Evolutionary conservation across 2,113 vertebrate genomes (phyloP), one percentile per base, ranked within the genome.

Genomic region (Lampris incognitus): DNA sequence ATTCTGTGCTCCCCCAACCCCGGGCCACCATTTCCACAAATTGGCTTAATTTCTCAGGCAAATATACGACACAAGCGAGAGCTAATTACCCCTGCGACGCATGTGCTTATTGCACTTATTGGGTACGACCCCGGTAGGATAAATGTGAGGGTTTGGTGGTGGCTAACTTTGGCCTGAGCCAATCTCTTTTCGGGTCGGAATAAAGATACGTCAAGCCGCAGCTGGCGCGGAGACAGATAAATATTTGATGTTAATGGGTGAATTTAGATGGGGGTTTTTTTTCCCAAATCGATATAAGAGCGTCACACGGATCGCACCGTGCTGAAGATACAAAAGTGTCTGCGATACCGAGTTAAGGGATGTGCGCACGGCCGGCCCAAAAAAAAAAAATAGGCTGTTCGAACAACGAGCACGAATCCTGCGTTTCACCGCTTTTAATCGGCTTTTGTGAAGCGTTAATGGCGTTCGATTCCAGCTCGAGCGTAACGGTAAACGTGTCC

Each of bases 31-130:
- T 93, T 94, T 91, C 85, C 91, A 85, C 89, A 93, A 94, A 94
- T 94, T 93, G 91, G 87, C 90, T 94, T 93, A 90, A 94, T 94
- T 94, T 94, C 91, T 94, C 90, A 83, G 78, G 92, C 89, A 93
- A 93, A 93, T 90, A 91, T 92, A 93, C 91, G 88, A 93, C 91
- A 91, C 88, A 92, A 91, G 78, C 79, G 87, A 92, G 86, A 89
- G 87, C 90, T 92, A 85, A 90, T 90, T 90, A 90, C 83, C 88
- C 64, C 74, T 56, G 72, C 78, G 80, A 79, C 83, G 84, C 76
- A 74, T 83, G 72, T 66, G 68, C 83, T 83, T 88, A 83, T 84
- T 84, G 67, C 65, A 62, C 78, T 87, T 72, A 76, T 76, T 83
- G 81, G 24, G 9, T 83, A 57, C 82, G 79, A 85, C 68, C 77